phyloP scores from a whole-genome alignment of 1,140 invertebrate species.

The Holcopasites calliopsidis region DNA sequence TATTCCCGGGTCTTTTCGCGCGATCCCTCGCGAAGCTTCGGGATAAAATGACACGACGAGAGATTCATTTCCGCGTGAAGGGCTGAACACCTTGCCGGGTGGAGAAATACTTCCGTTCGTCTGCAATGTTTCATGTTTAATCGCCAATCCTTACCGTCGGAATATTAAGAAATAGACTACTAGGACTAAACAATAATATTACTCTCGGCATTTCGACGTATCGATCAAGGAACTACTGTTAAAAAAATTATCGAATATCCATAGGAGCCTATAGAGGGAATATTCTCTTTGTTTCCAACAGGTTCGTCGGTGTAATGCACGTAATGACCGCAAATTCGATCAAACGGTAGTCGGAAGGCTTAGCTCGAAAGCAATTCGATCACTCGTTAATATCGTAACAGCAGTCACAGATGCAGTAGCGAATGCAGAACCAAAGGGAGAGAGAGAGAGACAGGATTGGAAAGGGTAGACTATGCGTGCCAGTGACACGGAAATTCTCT shows the following conservation, averaged over 20 bases:
- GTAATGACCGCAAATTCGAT: conserved; percentile 8
- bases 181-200: too few relatives aligned
- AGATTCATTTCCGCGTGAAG: conserved; percentile 33
- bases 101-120: too few relatives aligned
- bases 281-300: conserved; percentile 11
- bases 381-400: conserved; percentile 44
- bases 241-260: too few relatives aligned
- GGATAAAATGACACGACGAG: conserved; percentile 11
- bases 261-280: neutral
- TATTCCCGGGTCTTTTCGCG: conserved; percentile 41
- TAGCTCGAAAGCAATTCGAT: conserved; percentile 26
- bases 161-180: too few relatives aligned
- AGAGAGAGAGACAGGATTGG: neutral
- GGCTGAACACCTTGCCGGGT: neutral
- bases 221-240: too few relatives aligned
- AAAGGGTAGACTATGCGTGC: neutral
- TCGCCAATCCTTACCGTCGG: too few relatives aligned
- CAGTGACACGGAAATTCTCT: conserved; percentile 38
- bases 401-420: neutral
- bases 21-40: conserved; percentile 32
- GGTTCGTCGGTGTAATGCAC: neutral
- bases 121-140: too few relatives aligned
- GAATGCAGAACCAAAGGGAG: too few relatives aligned
- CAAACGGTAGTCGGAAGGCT: conserved; percentile 19
- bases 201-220: too few relatives aligned